Base-by-base conservation (phyloP, 2,888 invertebrate species). In the Osmoderma eremita region DNA sequence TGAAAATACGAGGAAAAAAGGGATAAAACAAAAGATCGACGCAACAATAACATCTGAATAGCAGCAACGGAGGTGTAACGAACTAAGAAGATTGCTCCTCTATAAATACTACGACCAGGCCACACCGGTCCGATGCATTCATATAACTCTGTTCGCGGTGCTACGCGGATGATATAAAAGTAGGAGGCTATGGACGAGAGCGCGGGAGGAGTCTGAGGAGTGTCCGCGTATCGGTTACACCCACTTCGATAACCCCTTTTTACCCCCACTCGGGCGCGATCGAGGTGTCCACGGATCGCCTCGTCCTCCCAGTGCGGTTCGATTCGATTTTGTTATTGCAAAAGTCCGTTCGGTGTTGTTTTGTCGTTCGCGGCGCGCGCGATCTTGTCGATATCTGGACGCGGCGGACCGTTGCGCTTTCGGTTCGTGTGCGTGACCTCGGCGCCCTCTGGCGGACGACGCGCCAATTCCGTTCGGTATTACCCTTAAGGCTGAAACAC, bases 151-250 rank as follows among this genome's bases (percentile, higher is more conserved):
- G 24, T 42, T 42, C 42, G 17, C 48, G 22, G 10, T 8, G 13
- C 56, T 15, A 30, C 58, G 58, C 58, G 58, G 50, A 50, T 65
- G 45, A 74, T 71, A 75, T 73, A 75, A 75, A 75, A 75, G 72
- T 74, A 73, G 75, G 76, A 74, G 77, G 75, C 75, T 74, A 73
- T 69, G 71, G 68, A 72, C 54, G 73, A n/a, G n/a, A 74, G 74
- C 71, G 74, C 71, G 77, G 77, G 77, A 75, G 79, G 77, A 76
- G 75, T 74, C 75, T 76, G 75, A 78, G 80, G 80, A 76, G 78
- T 79, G 76, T 76, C 78, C 76, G 71, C 77, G 71, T 76, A 79
- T 79, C 76, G 79, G 79, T 74, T 72, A 77, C 79, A 78, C 80
- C 80, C 78, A 78, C 80, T 78, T 77, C 76, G 73, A 76, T 75